phyloP scores from a whole-genome alignment of 2,113 vertebrate species.

The Pedionomus torquatus region DNA sequence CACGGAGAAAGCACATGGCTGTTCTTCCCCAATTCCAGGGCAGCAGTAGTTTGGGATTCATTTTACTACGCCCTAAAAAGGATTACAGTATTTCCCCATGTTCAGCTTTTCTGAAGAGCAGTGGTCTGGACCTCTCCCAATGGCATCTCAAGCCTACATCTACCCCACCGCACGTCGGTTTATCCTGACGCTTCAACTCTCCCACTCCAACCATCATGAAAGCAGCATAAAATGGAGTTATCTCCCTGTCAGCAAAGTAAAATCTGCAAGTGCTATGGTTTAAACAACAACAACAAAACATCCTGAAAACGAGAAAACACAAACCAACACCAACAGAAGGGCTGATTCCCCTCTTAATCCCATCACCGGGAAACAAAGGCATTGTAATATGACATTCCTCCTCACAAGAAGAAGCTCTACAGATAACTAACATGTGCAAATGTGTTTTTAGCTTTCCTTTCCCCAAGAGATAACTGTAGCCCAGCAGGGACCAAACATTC shows the following conservation, averaged over 20 bases:
- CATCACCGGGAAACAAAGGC: constrained; percentile 5
- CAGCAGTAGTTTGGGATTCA: not conserved
- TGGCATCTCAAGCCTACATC: not conserved
- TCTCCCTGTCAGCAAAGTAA: constrained; percentile 36
- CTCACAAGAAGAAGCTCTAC: constrained; percentile 29
- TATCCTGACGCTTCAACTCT: not conserved
- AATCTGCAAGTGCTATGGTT: not conserved
- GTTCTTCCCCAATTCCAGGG: not conserved
- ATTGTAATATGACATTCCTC: not conserved
- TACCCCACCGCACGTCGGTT: not conserved
- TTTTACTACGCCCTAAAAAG: not conserved
- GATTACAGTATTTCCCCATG: not conserved
- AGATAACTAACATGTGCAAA: constrained; percentile 37
- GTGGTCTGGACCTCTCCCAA: not conserved
- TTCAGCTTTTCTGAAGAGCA: not conserved
- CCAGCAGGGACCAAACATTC: constrained; percentile 59
- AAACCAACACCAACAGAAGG: not conserved
- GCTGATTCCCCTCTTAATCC: not conserved
- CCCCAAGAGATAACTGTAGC: constrained; percentile 6
- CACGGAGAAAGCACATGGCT: constrained; percentile 66
- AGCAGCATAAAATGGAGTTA: constrained; percentile 49
- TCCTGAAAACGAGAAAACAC: not conserved
- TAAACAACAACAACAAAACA: not conserved
- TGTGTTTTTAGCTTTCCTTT: constrained; percentile 42
- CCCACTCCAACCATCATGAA: not conserved